phyloP scores from a whole-genome alignment of 92 coral and sea anemone genomes.

The Zoanthus sansibaricus region DNA sequence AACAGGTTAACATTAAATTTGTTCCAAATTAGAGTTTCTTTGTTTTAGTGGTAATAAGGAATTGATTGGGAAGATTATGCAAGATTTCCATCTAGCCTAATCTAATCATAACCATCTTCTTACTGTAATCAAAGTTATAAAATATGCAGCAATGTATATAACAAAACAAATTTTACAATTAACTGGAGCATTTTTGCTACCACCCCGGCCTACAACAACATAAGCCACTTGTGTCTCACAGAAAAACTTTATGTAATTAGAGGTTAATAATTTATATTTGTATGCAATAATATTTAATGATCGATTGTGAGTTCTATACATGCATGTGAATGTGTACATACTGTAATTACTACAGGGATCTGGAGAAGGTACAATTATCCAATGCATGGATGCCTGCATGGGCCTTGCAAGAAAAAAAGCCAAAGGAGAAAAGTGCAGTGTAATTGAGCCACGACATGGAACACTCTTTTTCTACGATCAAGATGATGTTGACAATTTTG shows the following conservation, averaged over 20 bases:
- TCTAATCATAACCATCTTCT: no score
- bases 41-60: not conserved
- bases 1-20: no score
- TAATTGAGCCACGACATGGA: constrained; percentile 60
- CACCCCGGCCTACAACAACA: no score
- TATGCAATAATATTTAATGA: not conserved
- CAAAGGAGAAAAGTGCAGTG: constrained; percentile 44
- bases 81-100: no score
- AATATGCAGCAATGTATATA: not conserved
- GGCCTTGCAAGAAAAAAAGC: constrained; percentile 70
- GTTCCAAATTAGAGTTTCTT: no score
- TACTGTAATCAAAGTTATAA: not conserved
- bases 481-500: constrained; percentile 79
- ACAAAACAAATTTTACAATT: no score
- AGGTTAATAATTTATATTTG: not conserved
- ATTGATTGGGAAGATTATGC: no score
- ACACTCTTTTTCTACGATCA: constrained; percentile 73
- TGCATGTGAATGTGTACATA: not conserved
- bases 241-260: no score
- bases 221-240: no score
- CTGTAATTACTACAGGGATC: not conserved
- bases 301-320: not conserved
- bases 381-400: constrained; percentile 80
- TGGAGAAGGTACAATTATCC: constrained; percentile 46
- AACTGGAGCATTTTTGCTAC: no score